Evolutionary conservation across 2,797 vertebrate species (phyloP).

Genomic region (Spinus olivaceus): DNA sequence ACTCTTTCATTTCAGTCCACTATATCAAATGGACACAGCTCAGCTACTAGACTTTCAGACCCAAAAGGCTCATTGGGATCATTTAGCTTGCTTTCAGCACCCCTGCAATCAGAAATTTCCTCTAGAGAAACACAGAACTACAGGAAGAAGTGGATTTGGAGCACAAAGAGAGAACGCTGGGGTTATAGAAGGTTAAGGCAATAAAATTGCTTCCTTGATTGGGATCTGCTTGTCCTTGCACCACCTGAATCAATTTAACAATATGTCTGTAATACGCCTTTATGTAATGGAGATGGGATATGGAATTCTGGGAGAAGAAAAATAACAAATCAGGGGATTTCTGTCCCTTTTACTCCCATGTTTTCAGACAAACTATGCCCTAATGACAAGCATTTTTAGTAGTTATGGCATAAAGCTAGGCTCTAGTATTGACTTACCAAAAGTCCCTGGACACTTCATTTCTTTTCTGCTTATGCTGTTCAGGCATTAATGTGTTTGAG

Average conservation of each 20-base stretch:
- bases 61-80: not conserved
- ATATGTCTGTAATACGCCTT: not conserved
- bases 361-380: not conserved
- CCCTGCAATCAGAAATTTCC: not conserved
- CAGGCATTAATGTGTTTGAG: not conserved
- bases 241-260: not conserved
- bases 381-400: not conserved
- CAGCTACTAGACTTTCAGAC: not conserved
- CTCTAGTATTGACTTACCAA: rapidly evolving
- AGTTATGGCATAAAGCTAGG: not conserved
- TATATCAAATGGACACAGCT: not conserved
- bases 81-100: not conserved
- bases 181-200: not conserved
- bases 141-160: not conserved
- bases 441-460: not conserved
- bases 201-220: not conserved
- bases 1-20: not conserved
- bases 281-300: not conserved
- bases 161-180: not conserved
- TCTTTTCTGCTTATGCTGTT: not conserved
- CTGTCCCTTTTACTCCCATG: not conserved
- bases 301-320: not conserved
- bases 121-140: not conserved
- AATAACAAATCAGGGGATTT: not conserved
- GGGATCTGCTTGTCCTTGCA: not conserved